Evolutionary conservation across 2,113 vertebrate genomes (phyloP), one percentile per base, ranked within the genome.

Genomic region (Onychostoma macrolepis): DNA sequence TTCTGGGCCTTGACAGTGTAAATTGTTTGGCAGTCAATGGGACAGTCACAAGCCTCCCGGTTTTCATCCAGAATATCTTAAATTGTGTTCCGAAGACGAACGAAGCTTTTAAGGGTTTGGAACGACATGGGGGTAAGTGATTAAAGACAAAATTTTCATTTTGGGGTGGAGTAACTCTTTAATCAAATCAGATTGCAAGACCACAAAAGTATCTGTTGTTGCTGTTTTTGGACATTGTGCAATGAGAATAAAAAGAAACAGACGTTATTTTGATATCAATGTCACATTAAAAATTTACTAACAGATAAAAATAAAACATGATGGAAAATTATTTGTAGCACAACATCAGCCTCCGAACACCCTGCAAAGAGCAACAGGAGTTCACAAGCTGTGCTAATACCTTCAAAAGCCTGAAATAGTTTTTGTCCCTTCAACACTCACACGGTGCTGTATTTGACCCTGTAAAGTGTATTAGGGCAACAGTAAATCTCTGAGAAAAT

Each of bases 341-440:
- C 15, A 10, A 77, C 6, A 50, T 77, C 45, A 19, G 7, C 45
- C 75, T 17, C 53, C 17, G 33, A 63, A 81, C 36, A 48, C 41
- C 13, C 19, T 45, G 38, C 11, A 72, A 21, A 84, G n/a, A n/a
- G 11, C 15, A 63, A 21, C 56, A 43, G 38, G 2, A 83, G 43
- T 65, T 30, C 63, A 84, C 48, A 33, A 84, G 21, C 48, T 58
- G 30, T 84, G 43, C 67, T 74, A 58, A 84, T 74, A 38, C 82
- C 67, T 72, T 84, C 67, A 84, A 84, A 84, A 56, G 67, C 67
- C 11, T 56, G 21, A 74, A 56, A 84, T 71, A 26, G 24, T 74
- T 72, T 84, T 84, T 69, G 69, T 41, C 43, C 83, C 65, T 36
- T 83, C 81, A 83, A 83, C 81, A 83, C 81, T 83, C 30, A 26